Conservation (phyloP, 2,113 vertebrate genomes). For the Antigone vipio region DNA sequence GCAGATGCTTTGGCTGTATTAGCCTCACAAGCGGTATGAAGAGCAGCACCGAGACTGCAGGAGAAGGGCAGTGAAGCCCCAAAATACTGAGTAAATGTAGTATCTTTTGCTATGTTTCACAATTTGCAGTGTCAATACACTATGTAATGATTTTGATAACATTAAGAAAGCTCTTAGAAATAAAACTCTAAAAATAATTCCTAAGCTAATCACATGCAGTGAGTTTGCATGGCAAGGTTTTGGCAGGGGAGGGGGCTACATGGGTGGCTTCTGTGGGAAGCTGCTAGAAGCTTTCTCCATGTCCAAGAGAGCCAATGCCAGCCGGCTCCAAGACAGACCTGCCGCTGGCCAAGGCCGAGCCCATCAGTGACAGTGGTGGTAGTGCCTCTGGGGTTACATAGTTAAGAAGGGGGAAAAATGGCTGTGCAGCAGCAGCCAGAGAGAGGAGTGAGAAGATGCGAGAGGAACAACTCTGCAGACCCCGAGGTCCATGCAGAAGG, state of each 20-base stretch:
- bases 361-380: no score
- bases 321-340: no score
- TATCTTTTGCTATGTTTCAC: background rate
- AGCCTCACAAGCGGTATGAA: background rate
- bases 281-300: background rate
- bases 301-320: no score
- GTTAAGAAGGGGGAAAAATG: background rate
- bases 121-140: background rate
- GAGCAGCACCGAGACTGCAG: background rate
- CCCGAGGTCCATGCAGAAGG: background rate
- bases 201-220: background rate
- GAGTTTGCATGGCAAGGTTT: background rate
- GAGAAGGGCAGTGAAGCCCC: background rate
- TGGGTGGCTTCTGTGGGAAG: background rate
- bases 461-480: background rate
- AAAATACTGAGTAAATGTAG: background rate
- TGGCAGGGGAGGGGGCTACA: background rate
- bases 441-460: background rate
- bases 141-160: background rate
- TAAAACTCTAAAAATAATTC: background rate
- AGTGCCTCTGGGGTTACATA: background rate
- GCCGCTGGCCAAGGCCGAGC: no score
- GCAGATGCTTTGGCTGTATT: background rate
- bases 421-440: no score
- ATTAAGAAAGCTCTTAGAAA: background rate